Evolutionary conservation across 2,797 vertebrate species (phyloP), one percentile per base, ranked within the genome.

Genomic region (Artibeus jamaicensis): DNA sequence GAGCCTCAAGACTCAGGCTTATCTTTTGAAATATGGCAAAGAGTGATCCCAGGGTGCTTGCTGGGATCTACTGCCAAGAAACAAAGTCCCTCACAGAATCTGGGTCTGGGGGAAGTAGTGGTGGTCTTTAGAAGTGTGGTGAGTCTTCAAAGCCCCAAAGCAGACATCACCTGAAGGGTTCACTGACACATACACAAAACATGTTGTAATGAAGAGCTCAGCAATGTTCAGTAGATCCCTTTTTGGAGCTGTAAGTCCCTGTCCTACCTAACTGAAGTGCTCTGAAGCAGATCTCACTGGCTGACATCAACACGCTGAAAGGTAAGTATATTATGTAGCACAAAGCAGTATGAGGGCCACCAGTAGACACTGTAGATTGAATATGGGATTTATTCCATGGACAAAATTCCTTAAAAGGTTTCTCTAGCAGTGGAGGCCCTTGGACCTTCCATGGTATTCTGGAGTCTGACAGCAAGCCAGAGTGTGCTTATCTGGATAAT

Each of bases 191-290:
- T 42, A 93, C 48, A 92, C 21, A 86, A 18, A 73, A 70, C 15
- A 37, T 4, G 18, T 53, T 65, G 55, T 79, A 48, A 93, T 67
- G 18, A 83, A 76, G 68, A 87, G 67, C 93, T 93, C 95, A 94
- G 95, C 93, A 85, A 95, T 24, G 50, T 11, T 74, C 82, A 96
- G 67, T 89, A 57, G 90, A 39, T 82, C 83, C 93, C 81, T 42
- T 46, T 79, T 55, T 84, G 92, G 65, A 95, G 89, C 70, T 70
- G 12, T 42, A 78, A 53, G 71, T 42, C 84, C 87, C 65, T 84
- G 59, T 77, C 87, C 85, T 39, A 34, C 15, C 4, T 50, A 39
- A 87, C 53, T 59, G 70, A 83, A 70, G 68, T 59, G 78, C 65
- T 95, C 55, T 11, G 81, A 91, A 78, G 67, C 74, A 81, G n/a